These are phyloP conservation scores for Lycophotia porphyrea DNA, from an alignment of 2,888 invertebrate species.

Conservation along the genomic window DNA sequence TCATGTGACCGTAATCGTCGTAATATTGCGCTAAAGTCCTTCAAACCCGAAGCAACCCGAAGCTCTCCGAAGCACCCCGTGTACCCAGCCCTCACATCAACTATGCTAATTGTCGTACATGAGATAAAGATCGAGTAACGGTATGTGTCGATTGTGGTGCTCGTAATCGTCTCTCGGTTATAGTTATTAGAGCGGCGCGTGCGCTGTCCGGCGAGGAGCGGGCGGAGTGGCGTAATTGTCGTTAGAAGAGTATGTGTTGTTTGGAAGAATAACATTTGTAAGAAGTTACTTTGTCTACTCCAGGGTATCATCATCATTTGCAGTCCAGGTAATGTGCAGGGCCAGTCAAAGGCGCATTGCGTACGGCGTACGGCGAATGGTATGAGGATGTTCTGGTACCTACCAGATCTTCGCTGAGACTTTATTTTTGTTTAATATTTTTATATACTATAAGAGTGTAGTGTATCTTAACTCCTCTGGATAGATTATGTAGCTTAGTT, in stretches of 20 bases:
- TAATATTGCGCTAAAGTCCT: conserved; percentile 27
- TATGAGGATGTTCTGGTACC: background rate
- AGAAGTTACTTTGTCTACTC: background rate
- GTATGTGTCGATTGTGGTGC: conserved; percentile 65
- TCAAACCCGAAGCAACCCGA: background rate
- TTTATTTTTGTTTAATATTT: background rate
- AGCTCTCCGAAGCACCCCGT: conserved; percentile 23
- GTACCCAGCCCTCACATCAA: conserved; percentile 48
- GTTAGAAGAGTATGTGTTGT: conserved; percentile 9
- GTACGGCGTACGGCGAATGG: background rate
- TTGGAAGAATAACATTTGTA: background rate
- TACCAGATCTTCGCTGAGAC: background rate
- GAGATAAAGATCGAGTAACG: conserved; percentile 68
- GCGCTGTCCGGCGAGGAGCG: conserved; percentile 49
- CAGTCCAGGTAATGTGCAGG: background rate
- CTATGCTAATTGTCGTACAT: conserved; percentile 65
- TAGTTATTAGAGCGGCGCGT: conserved; percentile 68
- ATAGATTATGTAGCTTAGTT: background rate
- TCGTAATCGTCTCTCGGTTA: conserved; percentile 64
- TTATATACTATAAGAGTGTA: background rate
- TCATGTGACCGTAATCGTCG: conserved; percentile 64
- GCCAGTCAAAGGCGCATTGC: no score
- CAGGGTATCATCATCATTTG: background rate
- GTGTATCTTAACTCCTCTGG: background rate
- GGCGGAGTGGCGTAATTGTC: conserved; percentile 54